Percentiles rank a stretch among this genome's conserved stretches.
Evolutionary conservation across 2,113 vertebrate genomes (phyloP).

Genomic region (Notechis scutatus): DNA sequence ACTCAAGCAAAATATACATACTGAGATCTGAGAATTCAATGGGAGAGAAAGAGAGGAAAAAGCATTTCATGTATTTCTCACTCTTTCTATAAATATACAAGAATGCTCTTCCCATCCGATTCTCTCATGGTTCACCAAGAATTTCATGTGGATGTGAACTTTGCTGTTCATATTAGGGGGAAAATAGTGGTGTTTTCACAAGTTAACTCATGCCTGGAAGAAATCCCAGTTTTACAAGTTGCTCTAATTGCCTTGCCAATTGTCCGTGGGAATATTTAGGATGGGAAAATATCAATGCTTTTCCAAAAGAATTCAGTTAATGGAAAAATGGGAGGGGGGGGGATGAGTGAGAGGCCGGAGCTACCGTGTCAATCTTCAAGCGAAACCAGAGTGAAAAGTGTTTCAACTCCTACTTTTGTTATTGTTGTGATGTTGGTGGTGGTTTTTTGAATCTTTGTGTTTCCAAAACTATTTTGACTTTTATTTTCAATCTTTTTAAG

Average conservation of each 20-base stretch:
- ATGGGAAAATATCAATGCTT: slow-evolving; percentile 94
- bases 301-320: slow-evolving; percentile 81
- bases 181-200: slow-evolving; percentile 96
- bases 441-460: slow-evolving; percentile 30
- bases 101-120: slow-evolving; percentile 51
- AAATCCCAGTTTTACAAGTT: slow-evolving; percentile 92
- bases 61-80: slow-evolving; percentile 64
- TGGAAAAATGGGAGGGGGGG: slow-evolving; percentile 70
- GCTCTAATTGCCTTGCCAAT: slow-evolving; percentile 90
- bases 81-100: slow-evolving; percentile 67
- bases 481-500: slow-evolving; percentile 19
- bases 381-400: slow-evolving; percentile 66
- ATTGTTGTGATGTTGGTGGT: background rate
- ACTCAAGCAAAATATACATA: slow-evolving; percentile 68
- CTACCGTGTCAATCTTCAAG: slow-evolving; percentile 60
- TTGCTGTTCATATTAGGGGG: slow-evolving; percentile 88
- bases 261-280: slow-evolving; percentile 94
- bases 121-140: slow-evolving; percentile 66
- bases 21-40: slow-evolving; percentile 76
- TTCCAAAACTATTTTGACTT: slow-evolving; percentile 30
- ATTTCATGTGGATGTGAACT: slow-evolving; percentile 81
- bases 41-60: slow-evolving; percentile 36
- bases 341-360: slow-evolving; percentile 12
- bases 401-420: slow-evolving; percentile 47
- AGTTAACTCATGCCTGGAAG: slow-evolving; percentile 91